A percentile compares a stretch with the other conserved stretches of the same genome.
Conservation (phyloP, 2,797 vertebrate species). For the Aphelocoma californica region DNA sequence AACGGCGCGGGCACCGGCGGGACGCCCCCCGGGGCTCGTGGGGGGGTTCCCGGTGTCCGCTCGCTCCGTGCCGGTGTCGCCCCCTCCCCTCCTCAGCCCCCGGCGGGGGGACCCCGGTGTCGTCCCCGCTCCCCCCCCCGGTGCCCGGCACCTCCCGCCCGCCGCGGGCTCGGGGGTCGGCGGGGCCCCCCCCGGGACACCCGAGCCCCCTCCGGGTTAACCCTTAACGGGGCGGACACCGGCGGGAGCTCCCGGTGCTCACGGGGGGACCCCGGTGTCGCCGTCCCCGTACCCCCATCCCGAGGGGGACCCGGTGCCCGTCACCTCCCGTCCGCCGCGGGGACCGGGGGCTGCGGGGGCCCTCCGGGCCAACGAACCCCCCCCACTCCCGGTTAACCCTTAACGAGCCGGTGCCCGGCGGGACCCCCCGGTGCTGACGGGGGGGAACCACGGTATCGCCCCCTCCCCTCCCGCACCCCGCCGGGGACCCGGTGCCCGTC, state of each 20-base stretch:
- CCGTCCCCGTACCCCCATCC: background rate
- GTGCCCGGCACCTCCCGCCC: background rate
- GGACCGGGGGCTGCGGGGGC: background rate
- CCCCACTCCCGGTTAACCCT: background rate
- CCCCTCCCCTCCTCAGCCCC: background rate
- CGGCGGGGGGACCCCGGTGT: background rate
- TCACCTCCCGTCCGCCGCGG: background rate
- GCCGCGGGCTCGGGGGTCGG: background rate
- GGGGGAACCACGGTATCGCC: background rate
- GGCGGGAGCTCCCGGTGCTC: background rate
- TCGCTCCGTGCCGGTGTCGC: background rate
- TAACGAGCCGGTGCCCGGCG: too few relatives aligned
- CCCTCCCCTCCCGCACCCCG: background rate
- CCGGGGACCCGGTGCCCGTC: background rate
- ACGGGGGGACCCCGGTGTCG: background rate
- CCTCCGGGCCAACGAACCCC: background rate
- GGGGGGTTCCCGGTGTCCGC: too few relatives aligned
- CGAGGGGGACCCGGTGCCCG: background rate
- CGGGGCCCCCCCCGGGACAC: background rate
- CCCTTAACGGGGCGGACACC: background rate
- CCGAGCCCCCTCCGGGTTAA: background rate
- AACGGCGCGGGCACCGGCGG: background rate
- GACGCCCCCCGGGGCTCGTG: too few relatives aligned
- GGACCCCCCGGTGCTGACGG: background rate
- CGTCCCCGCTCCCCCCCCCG: background rate